Percentiles rank a stretch among this genome's conserved stretches.
Evolutionary conservation across 2,797 vertebrate genomes (phyloP).

Genomic region (Ataeniobius toweri): DNA sequence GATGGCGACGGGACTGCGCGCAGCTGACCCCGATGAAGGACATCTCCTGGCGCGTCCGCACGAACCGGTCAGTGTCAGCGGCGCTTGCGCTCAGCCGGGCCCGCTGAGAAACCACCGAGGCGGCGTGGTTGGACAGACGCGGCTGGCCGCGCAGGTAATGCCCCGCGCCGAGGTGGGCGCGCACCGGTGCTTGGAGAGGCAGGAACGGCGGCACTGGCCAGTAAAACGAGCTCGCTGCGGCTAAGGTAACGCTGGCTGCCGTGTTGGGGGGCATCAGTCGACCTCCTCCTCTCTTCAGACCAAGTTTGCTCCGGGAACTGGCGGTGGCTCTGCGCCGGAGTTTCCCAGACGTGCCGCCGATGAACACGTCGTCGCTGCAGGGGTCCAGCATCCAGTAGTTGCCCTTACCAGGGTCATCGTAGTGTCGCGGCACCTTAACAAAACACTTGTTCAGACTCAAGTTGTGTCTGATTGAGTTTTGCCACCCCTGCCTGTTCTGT

Average conservation of each 20-base stretch:
- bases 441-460: slow-evolving; percentile 86
- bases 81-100: slow-evolving; percentile 50
- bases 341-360: slow-evolving; percentile 82
- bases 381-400: slow-evolving; percentile 87
- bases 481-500: slow-evolving; percentile 84
- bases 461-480: slow-evolving; percentile 86
- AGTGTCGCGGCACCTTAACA: slow-evolving; percentile 84
- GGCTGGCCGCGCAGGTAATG: slow-evolving; percentile 58
- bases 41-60: slow-evolving; percentile 68
- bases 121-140: slow-evolving; percentile 62
- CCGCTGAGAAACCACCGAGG: slow-evolving; percentile 70
- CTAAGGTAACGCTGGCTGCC: slow-evolving; percentile 69
- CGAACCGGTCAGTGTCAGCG: slow-evolving; percentile 58
- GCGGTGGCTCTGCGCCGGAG: slow-evolving; percentile 73
- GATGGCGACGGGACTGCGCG: slow-evolving; percentile 66
- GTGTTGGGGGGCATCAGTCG: slow-evolving; percentile 60
- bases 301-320: slow-evolving; percentile 67
- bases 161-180: slow-evolving; percentile 53
- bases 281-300: slow-evolving; percentile 67
- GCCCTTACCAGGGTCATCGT: slow-evolving; percentile 84
- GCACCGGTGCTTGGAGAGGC: slow-evolving; percentile 65
- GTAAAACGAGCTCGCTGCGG: slow-evolving; percentile 75
- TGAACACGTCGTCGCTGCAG: slow-evolving; percentile 85
- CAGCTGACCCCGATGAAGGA: slow-evolving; percentile 73
- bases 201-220: slow-evolving; percentile 80